phyloP scores from a whole-genome alignment of 2,888 invertebrate genomes.

The Acheta domesticus region DNA sequence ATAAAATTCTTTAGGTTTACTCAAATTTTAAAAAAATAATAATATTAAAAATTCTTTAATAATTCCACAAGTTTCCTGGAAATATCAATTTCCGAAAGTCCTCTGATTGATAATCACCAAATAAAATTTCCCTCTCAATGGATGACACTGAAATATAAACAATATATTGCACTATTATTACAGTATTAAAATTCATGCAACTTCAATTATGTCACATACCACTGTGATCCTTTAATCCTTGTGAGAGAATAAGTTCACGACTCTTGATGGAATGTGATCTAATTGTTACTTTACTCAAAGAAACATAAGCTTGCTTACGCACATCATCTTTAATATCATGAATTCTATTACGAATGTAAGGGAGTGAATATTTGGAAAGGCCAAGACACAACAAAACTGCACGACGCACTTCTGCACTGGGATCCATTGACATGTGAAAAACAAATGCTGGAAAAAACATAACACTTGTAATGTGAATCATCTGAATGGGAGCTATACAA shows the following conservation, averaged over 20 bases:
- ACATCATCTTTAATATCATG: slow-evolving; percentile 77
- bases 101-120: not conserved
- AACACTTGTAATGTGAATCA: not conserved
- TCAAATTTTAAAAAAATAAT: too few species aligned
- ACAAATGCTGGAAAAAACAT: slow-evolving; percentile 53
- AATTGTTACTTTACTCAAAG: slow-evolving; percentile 54
- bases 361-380: slow-evolving; percentile 65
- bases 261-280: slow-evolving; percentile 62
- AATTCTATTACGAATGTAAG: slow-evolving; percentile 65
- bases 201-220: slow-evolving; percentile 33
- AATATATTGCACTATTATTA: not conserved
- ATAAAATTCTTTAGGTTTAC: too few species aligned
- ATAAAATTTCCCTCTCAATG: not conserved
- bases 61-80: too few species aligned
- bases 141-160: not conserved
- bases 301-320: slow-evolving; percentile 57
- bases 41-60: too few species aligned
- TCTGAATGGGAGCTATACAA: too few species aligned
- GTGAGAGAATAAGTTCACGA: slow-evolving; percentile 58
- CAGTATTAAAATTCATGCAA: not conserved
- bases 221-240: slow-evolving; percentile 60
- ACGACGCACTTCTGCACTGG: slow-evolving; percentile 67
- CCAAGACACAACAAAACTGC: slow-evolving; percentile 72
- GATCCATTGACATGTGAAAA: slow-evolving; percentile 70
- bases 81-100: too few species aligned